These are phyloP conservation scores for Cryptotis parvus DNA, from an alignment of 2,113 vertebrate genomes.

Conservation along the genomic window DNA sequence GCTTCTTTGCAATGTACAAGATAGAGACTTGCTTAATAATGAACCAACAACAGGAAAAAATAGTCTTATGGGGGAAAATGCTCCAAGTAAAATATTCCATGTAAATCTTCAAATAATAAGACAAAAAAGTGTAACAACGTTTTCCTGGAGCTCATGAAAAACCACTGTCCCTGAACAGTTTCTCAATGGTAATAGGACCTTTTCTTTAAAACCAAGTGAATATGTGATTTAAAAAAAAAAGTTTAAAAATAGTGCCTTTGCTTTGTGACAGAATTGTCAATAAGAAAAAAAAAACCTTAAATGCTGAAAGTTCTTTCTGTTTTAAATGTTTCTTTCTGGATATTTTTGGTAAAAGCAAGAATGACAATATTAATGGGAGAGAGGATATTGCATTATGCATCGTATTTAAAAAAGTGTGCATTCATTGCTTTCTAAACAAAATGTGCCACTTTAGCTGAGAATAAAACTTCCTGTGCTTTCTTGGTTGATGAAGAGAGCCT, in stretches of 20 bases:
- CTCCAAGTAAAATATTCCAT: slow-evolving; percentile 55
- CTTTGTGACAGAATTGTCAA: slow-evolving; percentile 34
- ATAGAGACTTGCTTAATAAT: slow-evolving; percentile 51
- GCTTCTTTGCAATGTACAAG: neutral
- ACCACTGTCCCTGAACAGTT: slow-evolving; percentile 10
- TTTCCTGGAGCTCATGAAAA: slow-evolving; percentile 48
- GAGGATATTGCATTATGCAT: neutral
- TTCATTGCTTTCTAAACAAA: slow-evolving; percentile 47
- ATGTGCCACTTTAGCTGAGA: slow-evolving; percentile 39
- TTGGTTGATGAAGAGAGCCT: slow-evolving; percentile 43
- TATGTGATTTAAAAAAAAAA: neutral
- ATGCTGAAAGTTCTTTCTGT: neutral
- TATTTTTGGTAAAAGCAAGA: slow-evolving; percentile 43
- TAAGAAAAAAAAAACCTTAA: slow-evolving; percentile 51
- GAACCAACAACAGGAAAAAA: slow-evolving; percentile 38
- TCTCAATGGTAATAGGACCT: slow-evolving; percentile 10
- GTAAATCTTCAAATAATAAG: slow-evolving; percentile 62
- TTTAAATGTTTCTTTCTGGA: neutral
- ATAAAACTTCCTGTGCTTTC: neutral
- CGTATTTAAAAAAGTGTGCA: slow-evolving; percentile 22
- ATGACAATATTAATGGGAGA: neutral
- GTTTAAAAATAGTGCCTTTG: slow-evolving; percentile 39
- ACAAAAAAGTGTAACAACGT: slow-evolving; percentile 41
- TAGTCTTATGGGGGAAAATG: slow-evolving; percentile 22
- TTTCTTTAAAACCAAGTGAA: slow-evolving; percentile 54